Percentiles rank a stretch among this genome's conserved stretches.
Evolutionary conservation across 2,113 vertebrate genomes (phyloP).

Genomic region (Periophthalmus modestus): DNA sequence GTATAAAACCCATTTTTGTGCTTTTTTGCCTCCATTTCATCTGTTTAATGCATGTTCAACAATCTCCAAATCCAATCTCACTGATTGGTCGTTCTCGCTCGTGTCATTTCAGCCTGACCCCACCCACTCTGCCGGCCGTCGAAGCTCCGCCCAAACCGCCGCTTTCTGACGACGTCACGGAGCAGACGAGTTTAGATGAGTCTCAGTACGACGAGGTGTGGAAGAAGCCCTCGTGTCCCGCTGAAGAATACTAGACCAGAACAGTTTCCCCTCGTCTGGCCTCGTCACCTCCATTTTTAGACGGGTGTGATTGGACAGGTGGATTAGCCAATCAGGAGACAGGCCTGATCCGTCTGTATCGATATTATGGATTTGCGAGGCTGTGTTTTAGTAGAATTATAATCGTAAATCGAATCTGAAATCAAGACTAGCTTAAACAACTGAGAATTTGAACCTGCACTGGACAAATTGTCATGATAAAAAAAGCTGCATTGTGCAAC

Average conservation of each 20-base stretch:
- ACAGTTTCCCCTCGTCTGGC: no score
- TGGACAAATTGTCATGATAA: no score
- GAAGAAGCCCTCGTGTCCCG: neutral
- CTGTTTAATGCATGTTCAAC: neutral
- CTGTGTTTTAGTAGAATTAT: no score
- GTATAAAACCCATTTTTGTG: neutral
- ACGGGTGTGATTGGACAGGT: no score
- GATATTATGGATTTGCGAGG: no score
- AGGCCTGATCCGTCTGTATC: no score
- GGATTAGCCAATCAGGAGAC: no score
- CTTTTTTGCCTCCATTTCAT: neutral
- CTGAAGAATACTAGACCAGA: neutral
- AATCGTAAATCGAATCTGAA: no score
- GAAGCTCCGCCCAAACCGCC: constrained; percentile 3
- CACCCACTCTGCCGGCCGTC: neutral
- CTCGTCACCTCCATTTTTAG: no score
- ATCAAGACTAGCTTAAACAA: no score
- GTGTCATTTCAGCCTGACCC: neutral
- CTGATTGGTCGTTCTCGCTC: neutral
- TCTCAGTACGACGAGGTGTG: neutral
- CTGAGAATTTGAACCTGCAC: no score
- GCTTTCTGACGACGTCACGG: neutral
- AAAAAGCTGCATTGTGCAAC: no score
- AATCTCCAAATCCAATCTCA: neutral
- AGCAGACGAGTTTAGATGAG: neutral